These are phyloP conservation scores for Elachura formosa DNA, from an alignment of 2,113 vertebrate genomes.

Conservation along the genomic window DNA sequence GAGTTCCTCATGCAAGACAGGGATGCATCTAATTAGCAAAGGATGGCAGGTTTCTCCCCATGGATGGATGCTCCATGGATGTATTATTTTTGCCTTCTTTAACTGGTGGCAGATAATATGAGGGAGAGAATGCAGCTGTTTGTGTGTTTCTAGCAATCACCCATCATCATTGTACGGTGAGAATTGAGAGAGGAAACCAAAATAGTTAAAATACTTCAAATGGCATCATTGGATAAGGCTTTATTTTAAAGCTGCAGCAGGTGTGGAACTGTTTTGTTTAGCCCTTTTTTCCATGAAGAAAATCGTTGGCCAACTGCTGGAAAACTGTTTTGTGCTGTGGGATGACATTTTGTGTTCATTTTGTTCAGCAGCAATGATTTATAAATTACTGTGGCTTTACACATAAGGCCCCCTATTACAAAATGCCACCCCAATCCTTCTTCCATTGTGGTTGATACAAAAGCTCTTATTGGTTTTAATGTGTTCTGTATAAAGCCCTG, in stretches of 20 bases:
- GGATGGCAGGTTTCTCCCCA: neutral
- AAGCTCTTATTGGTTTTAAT: conserved; percentile 15
- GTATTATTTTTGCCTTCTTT: neutral
- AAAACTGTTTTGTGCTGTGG: neutral
- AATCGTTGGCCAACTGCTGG: neutral
- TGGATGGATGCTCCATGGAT: neutral
- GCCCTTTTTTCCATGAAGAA: neutral
- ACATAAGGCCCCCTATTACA: neutral
- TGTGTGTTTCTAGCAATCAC: neutral
- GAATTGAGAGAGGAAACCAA: neutral
- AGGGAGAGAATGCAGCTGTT: neutral
- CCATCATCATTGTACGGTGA: neutral
- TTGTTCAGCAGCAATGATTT: neutral
- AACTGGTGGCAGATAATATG: neutral
- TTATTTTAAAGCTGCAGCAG: neutral
- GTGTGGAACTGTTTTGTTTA: neutral
- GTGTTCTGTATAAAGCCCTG: neutral
- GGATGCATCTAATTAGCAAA: neutral
- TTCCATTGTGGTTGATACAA: neutral
- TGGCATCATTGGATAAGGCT: neutral
- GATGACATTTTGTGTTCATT: conserved; percentile 1
- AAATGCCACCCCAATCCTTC: neutral
- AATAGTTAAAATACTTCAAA: neutral
- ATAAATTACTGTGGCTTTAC: neutral
- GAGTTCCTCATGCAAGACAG: neutral